Base-by-base conservation (phyloP, 2,888 invertebrate species). In the Cynaeus angustus region DNA sequence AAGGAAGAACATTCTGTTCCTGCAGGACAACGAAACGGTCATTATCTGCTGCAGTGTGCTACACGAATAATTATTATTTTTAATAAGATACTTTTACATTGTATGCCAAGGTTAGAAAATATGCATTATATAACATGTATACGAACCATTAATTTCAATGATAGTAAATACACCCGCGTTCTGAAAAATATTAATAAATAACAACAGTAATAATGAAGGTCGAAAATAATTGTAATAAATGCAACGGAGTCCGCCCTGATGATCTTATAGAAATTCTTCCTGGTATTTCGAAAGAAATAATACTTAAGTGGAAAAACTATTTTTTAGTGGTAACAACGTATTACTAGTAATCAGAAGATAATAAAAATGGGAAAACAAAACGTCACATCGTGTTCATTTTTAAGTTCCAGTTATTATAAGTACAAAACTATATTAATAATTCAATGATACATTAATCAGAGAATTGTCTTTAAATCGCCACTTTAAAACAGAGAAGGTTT, bases 181-280 rank as follows among this genome's bases (percentile, higher is more conserved):
- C n/a, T 33, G n/a, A 33, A 33, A 33, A 33, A n/a, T 7, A 33
- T 33, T 33, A 1, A 33, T 9, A 33, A 33, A n/a, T n/a, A 7
- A 33, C 33, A 33, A 33, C n/a, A 33, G 33, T 33, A n/a, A 7
- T 33, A n/a, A 33, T 33, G 33, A 33, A 33, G 33, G 33, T 33
- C n/a, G 33, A 33, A 33, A 33, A 33, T 33, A 33, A 33, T 33
- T 33, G 33, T 33, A 33, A 33, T 33, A 33, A 33, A 33, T 33
- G 33, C 33, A 33, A 4, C n/a, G 1, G 9, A 33, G 33, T n/a
- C 33, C 33, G 33, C 33, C 33, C 33, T 9, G 9, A 33, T n/a
- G 33, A 33, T n/a, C 33, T 33, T 33, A 4, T 9, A 33, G 3
- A 6, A 4, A n/a, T 2, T 21, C 2, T 21, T 21, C 4, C 21